Evolutionary conservation across 2,797 vertebrate genomes (phyloP), one percentile per base, ranked within the genome.

Genomic region (Steatocranus sp.): DNA sequence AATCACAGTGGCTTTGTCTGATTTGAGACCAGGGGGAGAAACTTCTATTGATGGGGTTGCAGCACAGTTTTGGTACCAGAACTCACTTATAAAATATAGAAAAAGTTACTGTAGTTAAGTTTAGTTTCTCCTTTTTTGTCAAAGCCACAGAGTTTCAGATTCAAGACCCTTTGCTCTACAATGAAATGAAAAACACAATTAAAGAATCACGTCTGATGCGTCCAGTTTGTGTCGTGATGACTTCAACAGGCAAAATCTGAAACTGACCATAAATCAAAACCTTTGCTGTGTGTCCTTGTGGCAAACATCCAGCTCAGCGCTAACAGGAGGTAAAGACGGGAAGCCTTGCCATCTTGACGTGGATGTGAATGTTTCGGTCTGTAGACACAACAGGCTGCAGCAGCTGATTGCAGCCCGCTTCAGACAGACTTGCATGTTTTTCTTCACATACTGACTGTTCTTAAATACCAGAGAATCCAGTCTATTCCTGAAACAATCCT

Each of bases 401-500:
- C 38, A 46, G 41, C 66, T 46, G 66, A 43, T 18, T 46, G 66
- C 2, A 43, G 63, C 15, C 1, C 3, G 23, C 8, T 70, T 46
- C 66, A 8, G 9, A 46, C 41, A 30, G 66, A 48, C 66, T 30
- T 48, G 0, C 41, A 30, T 48, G 41, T 73, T 48, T 46, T 48
- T 48, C 66, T 73, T 30, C 41, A 30, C 41, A 73, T 48, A 73
- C 66, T 48, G 66, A n/a, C 3, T 75, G 32, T 23, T 38, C 49
- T 75, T 36, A 53, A 53, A 75, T 20, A 36, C 32, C 20, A 36
- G 49, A 53, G 49, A 25, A 75, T 36, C 32, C 74, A 73, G 66
- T 30, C 23, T 43, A 63, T 53, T 25, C 51, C 46, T 12, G 75
- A 73, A 73, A 56, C 75, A 73, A 51, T 53, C 77, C 15, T 12